Conservation (phyloP, 2,113 vertebrate genomes). For the Burhinus bistriatus region DNA sequence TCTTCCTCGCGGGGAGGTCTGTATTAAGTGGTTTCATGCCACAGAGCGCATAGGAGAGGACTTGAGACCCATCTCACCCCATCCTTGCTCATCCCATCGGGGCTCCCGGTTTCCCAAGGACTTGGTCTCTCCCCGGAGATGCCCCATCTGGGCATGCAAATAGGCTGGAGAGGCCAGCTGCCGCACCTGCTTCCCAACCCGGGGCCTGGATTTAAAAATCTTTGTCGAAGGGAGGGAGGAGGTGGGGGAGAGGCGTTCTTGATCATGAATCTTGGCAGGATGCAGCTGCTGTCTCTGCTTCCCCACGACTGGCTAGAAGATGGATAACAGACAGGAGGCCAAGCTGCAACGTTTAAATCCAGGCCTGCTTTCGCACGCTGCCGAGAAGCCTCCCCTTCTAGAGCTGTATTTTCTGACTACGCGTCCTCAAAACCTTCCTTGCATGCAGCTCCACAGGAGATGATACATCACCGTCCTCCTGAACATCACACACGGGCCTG, state of each 20-base stretch:
- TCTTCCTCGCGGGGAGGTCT: not conserved
- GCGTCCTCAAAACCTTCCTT: not conserved
- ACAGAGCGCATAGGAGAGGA: not conserved
- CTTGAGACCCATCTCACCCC: rapidly evolving
- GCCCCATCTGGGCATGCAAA: not conserved
- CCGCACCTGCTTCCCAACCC: not conserved
- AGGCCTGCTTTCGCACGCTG: not conserved
- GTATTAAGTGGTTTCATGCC: rapidly evolving
- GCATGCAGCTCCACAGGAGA: not conserved
- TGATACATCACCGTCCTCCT: not conserved
- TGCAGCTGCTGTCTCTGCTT: slow-evolving; percentile 19
- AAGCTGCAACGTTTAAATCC: not conserved
- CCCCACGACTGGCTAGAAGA: not conserved
- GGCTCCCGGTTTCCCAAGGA: not conserved
- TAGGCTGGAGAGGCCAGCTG: not conserved
- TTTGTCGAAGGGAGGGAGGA: slow-evolving; percentile 25
- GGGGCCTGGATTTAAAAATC: not conserved
- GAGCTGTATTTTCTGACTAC: not conserved
- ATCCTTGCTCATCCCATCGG: not conserved
- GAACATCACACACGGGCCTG: rapidly evolving
- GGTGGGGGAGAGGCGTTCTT: slow-evolving; percentile 17
- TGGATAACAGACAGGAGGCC: not conserved
- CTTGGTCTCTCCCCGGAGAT: rapidly evolving
- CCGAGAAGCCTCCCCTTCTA: not conserved
- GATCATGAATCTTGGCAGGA: slow-evolving; percentile 45